These are phyloP conservation scores for Bombus consobrinus DNA, from an alignment of 1,140 invertebrate genomes.

Conservation along the genomic window DNA sequence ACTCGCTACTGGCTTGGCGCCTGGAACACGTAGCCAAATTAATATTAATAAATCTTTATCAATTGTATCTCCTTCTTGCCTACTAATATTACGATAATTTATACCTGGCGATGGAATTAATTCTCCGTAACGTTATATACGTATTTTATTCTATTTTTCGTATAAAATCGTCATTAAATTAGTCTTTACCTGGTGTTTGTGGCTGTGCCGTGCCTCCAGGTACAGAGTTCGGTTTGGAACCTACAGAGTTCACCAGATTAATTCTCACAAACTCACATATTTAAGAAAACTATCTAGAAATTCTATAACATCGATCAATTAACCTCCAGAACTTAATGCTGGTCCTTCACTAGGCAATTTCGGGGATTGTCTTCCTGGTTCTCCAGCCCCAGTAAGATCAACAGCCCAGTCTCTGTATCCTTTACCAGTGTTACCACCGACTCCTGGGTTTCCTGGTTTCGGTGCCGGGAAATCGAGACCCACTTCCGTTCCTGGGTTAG, in stretches of 20 bases:
- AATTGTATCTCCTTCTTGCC: too few species aligned
- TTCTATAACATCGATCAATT: neutral
- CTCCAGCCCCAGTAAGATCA: slow-evolving; percentile 74
- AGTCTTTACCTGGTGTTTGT: neutral
- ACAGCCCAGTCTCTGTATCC: slow-evolving; percentile 75
- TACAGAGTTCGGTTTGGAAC: slow-evolving; percentile 29
- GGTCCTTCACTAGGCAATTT: slow-evolving; percentile 65
- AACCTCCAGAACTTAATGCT: slow-evolving; percentile 29
- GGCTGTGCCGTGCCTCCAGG: slow-evolving; percentile 5
- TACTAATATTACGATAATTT: neutral
- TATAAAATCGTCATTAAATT: neutral
- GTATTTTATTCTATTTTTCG: slow-evolving; percentile 3
- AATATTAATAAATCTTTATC: neutral
- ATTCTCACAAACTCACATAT: neutral
- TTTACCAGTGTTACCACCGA: slow-evolving; percentile 54
- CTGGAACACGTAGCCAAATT: neutral
- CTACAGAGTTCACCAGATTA: slow-evolving; percentile 16
- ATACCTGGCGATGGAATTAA: neutral
- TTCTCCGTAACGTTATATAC: too few species aligned
- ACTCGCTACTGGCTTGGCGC: neutral
- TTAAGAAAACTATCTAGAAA: neutral
- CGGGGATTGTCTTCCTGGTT: slow-evolving; percentile 60
- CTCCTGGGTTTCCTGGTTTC: slow-evolving; percentile 59
- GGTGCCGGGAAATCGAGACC: slow-evolving; percentile 69
- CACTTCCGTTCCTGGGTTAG: slow-evolving; percentile 78